Percentiles rank a stretch among this genome's conserved stretches.
Conservation (phyloP, 2,113 vertebrate species). For the Castor canadensis region DNA sequence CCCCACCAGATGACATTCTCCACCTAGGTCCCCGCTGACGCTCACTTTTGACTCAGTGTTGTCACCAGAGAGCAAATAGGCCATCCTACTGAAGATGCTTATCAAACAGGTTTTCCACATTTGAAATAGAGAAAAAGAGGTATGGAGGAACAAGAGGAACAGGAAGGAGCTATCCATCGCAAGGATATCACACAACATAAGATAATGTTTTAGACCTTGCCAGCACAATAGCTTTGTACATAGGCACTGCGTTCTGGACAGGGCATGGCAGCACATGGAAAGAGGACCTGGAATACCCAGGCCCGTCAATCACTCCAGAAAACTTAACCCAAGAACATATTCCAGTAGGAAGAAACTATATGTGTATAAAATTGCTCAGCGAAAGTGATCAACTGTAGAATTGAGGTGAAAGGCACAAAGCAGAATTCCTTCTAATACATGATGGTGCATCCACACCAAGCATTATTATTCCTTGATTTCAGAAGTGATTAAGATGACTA, state of each 20-base stretch:
- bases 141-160: neutral
- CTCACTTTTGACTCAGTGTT: neutral
- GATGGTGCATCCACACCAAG: too few relatives aligned
- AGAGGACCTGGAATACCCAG: fast-evolving
- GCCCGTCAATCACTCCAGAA: neutral
- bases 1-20: neutral
- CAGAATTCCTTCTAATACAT: neutral
- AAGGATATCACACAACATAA: neutral
- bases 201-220: fast-evolving
- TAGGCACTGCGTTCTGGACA: neutral
- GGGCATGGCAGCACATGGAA: neutral
- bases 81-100: fast-evolving
- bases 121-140: neutral
- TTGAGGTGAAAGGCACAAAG: neutral
- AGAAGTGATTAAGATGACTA: neutral
- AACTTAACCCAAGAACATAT: neutral
- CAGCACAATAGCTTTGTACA: neutral
- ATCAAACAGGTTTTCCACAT: neutral
- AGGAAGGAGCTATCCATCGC: neutral
- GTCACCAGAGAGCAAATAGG: neutral
- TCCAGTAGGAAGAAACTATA: neutral
- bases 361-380: neutral
- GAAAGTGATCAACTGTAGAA: neutral
- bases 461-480: neutral
- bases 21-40: fast-evolving